These are phyloP conservation scores for Rotaria macrura DNA, from an alignment of 2,888 invertebrate genomes.

Conservation along the genomic window DNA sequence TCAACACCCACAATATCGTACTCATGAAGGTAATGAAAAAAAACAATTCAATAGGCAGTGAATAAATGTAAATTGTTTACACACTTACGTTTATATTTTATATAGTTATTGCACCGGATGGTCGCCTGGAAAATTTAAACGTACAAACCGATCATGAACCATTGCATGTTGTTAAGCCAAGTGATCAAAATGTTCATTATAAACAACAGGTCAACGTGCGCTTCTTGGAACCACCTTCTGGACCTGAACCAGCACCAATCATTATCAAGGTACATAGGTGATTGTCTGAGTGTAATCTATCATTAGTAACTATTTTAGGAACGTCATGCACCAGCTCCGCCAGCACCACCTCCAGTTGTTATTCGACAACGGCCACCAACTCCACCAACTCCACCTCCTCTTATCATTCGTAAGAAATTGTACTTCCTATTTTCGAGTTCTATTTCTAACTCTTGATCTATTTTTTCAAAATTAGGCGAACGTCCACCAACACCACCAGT, in stretches of 20 bases:
- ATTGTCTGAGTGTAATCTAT: no score
- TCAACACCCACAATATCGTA: conserved; percentile 6
- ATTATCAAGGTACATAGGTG: background rate
- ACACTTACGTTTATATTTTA: background rate
- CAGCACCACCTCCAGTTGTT: background rate
- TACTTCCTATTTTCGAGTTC: no score
- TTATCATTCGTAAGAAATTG: background rate
- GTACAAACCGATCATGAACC: background rate
- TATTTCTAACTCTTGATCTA: no score
- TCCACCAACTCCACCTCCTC: conserved; percentile 10
- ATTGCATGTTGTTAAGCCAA: background rate
- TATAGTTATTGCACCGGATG: background rate
- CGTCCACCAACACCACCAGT: background rate
- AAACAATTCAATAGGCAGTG: no score
- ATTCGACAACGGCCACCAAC: conserved; percentile 20
- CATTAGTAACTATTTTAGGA: no score
- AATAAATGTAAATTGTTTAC: background rate
- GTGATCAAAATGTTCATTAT: background rate
- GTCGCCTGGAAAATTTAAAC: background rate
- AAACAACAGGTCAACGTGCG: conserved; percentile 11
- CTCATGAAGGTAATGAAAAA: background rate
- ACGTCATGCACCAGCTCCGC: conserved; percentile 6
- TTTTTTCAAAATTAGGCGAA: background rate
- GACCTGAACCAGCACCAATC: conserved; percentile 13
- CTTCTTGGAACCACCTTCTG: conserved; percentile 1